Evolutionary conservation across 92 coral and sea anemone genomes (phyloP).

Genomic region (Epizoanthus fatuus): DNA sequence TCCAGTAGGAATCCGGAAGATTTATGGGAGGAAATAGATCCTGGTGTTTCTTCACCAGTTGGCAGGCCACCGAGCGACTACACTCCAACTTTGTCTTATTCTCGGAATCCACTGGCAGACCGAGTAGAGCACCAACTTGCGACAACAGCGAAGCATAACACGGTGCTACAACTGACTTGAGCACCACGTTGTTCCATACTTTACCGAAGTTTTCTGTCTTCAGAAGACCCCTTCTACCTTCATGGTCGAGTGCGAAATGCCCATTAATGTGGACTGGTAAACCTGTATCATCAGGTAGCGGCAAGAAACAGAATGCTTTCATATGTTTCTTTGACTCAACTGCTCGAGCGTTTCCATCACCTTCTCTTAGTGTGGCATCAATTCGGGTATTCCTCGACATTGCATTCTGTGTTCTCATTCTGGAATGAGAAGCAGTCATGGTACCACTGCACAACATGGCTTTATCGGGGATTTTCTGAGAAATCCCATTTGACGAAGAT

Average conservation of each 20-base stretch:
- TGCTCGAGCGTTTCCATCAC: background rate
- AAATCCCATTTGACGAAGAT: background rate
- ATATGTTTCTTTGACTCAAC: background rate
- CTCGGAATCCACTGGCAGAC: constrained; percentile 19
- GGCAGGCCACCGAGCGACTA: constrained; percentile 6
- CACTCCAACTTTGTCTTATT: constrained; percentile 7
- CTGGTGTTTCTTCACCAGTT: constrained; percentile 50
- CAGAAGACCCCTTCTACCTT: constrained; percentile 71
- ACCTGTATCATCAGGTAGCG: constrained; percentile 76
- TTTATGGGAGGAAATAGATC: constrained; percentile 65
- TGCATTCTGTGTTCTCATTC: too few species aligned
- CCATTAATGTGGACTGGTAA: constrained; percentile 91
- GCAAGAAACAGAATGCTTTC: constrained; percentile 75
- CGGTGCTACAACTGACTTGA: constrained; percentile 68
- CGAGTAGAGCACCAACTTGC: constrained; percentile 34
- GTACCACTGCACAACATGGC: background rate
- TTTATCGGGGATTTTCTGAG: background rate
- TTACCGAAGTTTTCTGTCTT: constrained; percentile 40
- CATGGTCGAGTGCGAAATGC: constrained; percentile 77
- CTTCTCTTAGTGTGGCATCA: too few species aligned
- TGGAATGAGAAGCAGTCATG: background rate
- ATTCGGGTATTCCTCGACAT: too few species aligned
- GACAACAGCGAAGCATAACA: constrained; percentile 72
- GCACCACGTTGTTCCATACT: constrained; percentile 73
- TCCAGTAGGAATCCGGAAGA: constrained; percentile 58